A percentile compares a stretch with the other conserved stretches of the same genome.
These are phyloP conservation scores for Pyrochroa serraticornis DNA, from an alignment of 2,888 invertebrate species.

Conservation along the genomic window DNA sequence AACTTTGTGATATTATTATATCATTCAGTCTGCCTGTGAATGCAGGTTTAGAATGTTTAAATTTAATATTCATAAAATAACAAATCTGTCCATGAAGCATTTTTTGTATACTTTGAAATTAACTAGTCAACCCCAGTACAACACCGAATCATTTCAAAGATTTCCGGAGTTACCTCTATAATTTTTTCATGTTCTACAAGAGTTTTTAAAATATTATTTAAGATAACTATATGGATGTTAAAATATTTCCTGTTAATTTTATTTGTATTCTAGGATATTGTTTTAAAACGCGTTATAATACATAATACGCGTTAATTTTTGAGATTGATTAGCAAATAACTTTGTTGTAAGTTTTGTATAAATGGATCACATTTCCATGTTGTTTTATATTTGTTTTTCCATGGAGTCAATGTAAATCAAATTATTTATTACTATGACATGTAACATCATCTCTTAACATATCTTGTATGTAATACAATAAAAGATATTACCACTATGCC, in stretches of 20 bases:
- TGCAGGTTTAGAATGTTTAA: conserved; percentile 3
- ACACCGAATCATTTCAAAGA: conserved; percentile 2
- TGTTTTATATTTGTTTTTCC: conserved; percentile 6
- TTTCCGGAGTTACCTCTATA: background rate
- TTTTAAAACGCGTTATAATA: background rate
- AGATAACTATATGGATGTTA: conserved; percentile 4
- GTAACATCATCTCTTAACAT: conserved; percentile 36
- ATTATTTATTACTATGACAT: conserved; percentile 19
- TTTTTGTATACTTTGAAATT: conserved; percentile 5
- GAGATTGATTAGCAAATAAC: conserved; percentile 4
- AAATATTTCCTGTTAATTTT: conserved; percentile 6
- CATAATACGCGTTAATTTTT: conserved; percentile 11
- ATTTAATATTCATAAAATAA: background rate
- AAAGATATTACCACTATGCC: conserved; percentile 1
- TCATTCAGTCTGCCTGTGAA: conserved; percentile 26
- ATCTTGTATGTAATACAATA: conserved; percentile 39
- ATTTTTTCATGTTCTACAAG: background rate
- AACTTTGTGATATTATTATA: conserved; percentile 51
- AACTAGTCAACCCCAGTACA: conserved; percentile 25
- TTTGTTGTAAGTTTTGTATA: conserved; percentile 21
- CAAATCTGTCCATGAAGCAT: conserved; percentile 11
- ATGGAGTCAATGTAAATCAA: conserved; percentile 13
- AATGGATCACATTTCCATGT: conserved; percentile 6
- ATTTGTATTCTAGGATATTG: background rate
- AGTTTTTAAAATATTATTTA: background rate